phyloP scores from a whole-genome alignment of 2,113 vertebrate genomes.

The Microcebus murinus region DNA sequence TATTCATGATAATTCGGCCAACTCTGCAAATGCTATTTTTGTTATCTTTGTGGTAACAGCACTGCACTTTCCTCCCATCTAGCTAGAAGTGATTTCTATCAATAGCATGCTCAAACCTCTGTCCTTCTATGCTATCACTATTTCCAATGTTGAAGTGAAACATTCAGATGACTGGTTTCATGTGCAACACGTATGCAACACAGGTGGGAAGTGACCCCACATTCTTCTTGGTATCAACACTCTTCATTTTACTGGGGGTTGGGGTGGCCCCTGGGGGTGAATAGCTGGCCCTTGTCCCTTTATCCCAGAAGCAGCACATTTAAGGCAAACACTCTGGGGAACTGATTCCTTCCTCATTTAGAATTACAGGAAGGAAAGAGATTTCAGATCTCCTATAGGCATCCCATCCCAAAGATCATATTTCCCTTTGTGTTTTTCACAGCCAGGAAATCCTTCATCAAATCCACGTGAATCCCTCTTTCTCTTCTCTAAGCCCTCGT shows the following conservation, averaged over 20 bases:
- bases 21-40: neutral
- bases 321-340: neutral
- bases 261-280: neutral
- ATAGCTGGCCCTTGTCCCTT: neutral
- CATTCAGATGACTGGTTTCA: neutral
- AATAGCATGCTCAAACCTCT: neutral
- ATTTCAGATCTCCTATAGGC: neutral
- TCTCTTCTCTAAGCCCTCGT: slow-evolving; percentile 46
- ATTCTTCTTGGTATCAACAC: neutral
- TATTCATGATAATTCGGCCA: neutral
- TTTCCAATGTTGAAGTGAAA: neutral
- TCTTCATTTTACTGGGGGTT: neutral
- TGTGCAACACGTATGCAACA: neutral
- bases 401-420: neutral
- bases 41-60: neutral
- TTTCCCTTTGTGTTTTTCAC: slow-evolving; percentile 65
- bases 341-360: rapidly evolving
- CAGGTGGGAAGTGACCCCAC: neutral
- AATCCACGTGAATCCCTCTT: slow-evolving; percentile 51
- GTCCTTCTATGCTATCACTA: neutral
- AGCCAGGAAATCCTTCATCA: slow-evolving; percentile 70
- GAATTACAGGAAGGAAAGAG: neutral
- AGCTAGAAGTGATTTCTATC: neutral
- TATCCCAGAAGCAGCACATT: neutral
- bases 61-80: too few relatives aligned